Base-by-base conservation (phyloP, 2,888 invertebrate species). In the Phengaris arion region DNA sequence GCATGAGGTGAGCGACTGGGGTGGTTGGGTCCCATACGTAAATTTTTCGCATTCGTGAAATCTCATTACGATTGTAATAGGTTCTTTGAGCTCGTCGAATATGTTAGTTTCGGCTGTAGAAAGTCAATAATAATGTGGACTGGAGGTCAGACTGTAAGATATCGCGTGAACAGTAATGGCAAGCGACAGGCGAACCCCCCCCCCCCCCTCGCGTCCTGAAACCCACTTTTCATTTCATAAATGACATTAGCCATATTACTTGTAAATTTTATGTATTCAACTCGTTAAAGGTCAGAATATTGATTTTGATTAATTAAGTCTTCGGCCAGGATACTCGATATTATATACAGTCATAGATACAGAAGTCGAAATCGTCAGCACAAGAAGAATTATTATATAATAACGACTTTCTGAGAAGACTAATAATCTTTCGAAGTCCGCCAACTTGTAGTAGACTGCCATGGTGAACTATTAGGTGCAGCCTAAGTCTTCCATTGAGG, bases 141-240 rank as follows among this genome's bases (percentile, higher is more conserved):
- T 82, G 83, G 86, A 89, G 90, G 88, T 89, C 88, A 89, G 83
- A 85, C 86, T 84, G 84, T 81, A 85, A 87, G 87, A 87, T 85
- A 85, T 91, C 86, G 90, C 90, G 89, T 91, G 91, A 86, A 81
- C 81, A 79, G 80, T 87, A 87, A 87, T 86, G 80, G 85, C 81
- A 80, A 84, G 81, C 80, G 82, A 83, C 89, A 87, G 86, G 88
- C 87, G 81, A 89, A 80, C 85, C 82, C 84, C 86, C 85, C 85
- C 85, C 82, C 76, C 82, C 64, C 8, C 15, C 59, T 2, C 59
- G 22, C 35, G 59, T 64, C 64, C 64, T 64, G 35, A 45, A 64
- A 64, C 35, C 64, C 35, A 72, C 72, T 72, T 72, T 72, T 72
- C 72, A 72, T 72, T 51, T 54, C 52, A 75, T 69, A 54, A 52